Conservation (phyloP, 2,797 vertebrate genomes). For the Acrocephalus scirpaceus region DNA sequence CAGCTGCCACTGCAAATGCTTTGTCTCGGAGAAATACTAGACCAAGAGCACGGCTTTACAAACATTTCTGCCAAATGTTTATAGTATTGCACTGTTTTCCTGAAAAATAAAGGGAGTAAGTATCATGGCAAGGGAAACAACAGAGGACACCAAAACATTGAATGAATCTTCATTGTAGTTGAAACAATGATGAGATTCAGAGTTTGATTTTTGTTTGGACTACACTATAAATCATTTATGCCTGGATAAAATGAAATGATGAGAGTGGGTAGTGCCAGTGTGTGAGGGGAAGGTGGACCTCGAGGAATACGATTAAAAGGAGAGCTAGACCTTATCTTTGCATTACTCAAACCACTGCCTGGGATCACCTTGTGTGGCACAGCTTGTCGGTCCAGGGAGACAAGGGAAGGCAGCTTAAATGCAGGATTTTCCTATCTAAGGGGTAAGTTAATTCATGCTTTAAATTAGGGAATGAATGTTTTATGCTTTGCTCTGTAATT, state of each 20-base stretch:
- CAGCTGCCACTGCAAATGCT: background rate
- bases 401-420: background rate
- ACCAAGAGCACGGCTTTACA: background rate
- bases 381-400: background rate
- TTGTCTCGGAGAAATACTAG: background rate
- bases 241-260: background rate
- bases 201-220: background rate
- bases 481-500: background rate
- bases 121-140: background rate
- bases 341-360: background rate
- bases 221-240: background rate
- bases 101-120: background rate
- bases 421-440: background rate
- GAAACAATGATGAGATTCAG: background rate
- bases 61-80: background rate
- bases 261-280: background rate
- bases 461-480: conserved; percentile 12
- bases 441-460: background rate
- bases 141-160: background rate
- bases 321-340: background rate
- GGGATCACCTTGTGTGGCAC: background rate
- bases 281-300: background rate
- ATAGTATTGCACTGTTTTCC: background rate
- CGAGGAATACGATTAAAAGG: background rate
- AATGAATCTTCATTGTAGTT: background rate